Evolutionary conservation across 2,797 vertebrate genomes (phyloP), one percentile per base, ranked within the genome.

Genomic region (Oryzias dopingdopingensis): DNA sequence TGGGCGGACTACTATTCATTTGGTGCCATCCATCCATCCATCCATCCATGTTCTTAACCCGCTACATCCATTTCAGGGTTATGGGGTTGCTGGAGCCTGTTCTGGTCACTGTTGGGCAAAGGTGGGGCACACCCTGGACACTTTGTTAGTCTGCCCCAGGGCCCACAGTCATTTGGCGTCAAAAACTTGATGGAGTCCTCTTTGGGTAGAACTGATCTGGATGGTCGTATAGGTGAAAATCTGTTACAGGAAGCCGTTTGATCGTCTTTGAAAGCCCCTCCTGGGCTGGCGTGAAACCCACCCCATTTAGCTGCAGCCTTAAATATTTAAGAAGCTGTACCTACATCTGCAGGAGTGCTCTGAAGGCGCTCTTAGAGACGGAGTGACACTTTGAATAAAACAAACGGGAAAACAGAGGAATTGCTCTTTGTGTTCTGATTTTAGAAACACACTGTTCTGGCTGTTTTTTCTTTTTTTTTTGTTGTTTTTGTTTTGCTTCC

Each of bases 341-440:
- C 78, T 86, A 44, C 77, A 62, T 79, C 73, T 37, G 32, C 32
- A 37, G 32, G 32, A 37, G 32, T 37, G 32, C 32, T 84, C 75
- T 73, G 75, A 77, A 67, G 76, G 54, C 84, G 81, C 85, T 84
- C 80, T 83, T 65, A 77, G 57, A 81, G 74, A 60, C 59, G 18
- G 76, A 80, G 83, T 81, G 82, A 89, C 87, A 87, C 84, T 86
- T 86, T 84, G 87, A 86, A 85, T 82, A 87, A 84, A 86, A 88
- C 83, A 85, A 84, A 89, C 79, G 62, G 76, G 79, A 64, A 82
- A 83, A 86, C 75, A 20, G 64, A 85, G 77, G 12, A 83, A 88
- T 86, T 72, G 84, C 87, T 89, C 87, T 89, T 89, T 89, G 87
- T 89, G 87, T 85, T 88, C 87, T 88, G 73, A 20, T 85, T 89